These are phyloP conservation scores for Tridacna crocea DNA, from an alignment of 2,888 invertebrate species.

Conservation along the genomic window DNA sequence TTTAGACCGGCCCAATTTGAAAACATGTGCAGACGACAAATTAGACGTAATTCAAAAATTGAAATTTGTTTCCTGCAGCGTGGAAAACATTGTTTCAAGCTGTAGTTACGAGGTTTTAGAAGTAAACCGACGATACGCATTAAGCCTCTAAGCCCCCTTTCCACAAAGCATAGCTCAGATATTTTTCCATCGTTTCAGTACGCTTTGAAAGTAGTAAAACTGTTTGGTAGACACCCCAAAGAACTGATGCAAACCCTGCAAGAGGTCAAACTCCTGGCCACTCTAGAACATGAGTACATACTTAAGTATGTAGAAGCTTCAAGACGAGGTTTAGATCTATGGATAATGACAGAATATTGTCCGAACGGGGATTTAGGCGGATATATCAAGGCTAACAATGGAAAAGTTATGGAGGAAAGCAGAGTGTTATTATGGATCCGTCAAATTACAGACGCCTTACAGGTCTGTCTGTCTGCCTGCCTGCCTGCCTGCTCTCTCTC, in stretches of 20 bases:
- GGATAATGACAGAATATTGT: conserved; percentile 51
- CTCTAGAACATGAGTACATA: conserved; percentile 41
- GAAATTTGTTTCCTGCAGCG: too few relatives aligned
- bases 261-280: conserved; percentile 45
- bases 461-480: conserved; percentile 22
- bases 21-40: too few relatives aligned
- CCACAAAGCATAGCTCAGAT: too few relatives aligned
- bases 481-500: background rate
- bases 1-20: too few relatives aligned
- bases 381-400: conserved; percentile 31
- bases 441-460: conserved; percentile 43
- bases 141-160: too few relatives aligned
- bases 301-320: conserved; percentile 33
- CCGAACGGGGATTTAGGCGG: conserved; percentile 42
- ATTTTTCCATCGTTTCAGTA: conserved; percentile 9
- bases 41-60: too few relatives aligned
- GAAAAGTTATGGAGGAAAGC: conserved; percentile 42
- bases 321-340: conserved; percentile 26
- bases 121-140: too few relatives aligned
- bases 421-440: conserved; percentile 48
- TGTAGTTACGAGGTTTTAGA: too few relatives aligned
- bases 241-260: conserved; percentile 34
- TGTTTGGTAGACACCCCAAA: conserved; percentile 32
- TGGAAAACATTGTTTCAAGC: too few relatives aligned
- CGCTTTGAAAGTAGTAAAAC: conserved; percentile 39